Percentiles rank a stretch among this genome's conserved stretches.
Evolutionary conservation across 2,888 invertebrate species (phyloP).

Genomic region (Cyclophora albipunctata): DNA sequence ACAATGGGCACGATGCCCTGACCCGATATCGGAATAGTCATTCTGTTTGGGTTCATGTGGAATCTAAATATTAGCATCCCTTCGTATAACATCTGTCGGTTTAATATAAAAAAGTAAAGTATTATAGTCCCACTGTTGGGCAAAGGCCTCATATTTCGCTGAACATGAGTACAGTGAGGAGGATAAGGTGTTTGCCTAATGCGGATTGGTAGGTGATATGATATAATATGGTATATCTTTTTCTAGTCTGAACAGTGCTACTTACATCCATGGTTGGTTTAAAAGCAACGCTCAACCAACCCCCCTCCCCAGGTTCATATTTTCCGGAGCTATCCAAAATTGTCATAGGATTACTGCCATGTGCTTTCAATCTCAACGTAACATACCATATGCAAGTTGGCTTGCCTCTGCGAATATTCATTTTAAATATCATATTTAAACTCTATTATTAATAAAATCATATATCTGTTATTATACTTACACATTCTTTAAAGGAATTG

Average conservation of each 20-base stretch:
- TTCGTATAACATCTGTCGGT: constrained; percentile 53
- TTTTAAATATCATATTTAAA: background rate
- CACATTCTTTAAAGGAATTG: constrained; percentile 75
- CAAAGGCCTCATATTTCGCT: no score
- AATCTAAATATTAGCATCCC: constrained; percentile 59
- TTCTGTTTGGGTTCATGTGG: constrained; percentile 66
- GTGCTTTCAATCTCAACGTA: constrained; percentile 44
- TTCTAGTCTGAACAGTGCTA: background rate
- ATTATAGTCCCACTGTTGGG: no score
- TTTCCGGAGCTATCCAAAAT: constrained; percentile 59
- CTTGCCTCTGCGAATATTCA: constrained; percentile 58
- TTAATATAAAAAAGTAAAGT: background rate
- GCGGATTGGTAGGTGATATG: no score
- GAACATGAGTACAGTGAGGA: no score
- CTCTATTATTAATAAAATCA: background rate
- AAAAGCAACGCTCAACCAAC: constrained; percentile 73
- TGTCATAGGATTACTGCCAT: constrained; percentile 45
- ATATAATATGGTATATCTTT: background rate
- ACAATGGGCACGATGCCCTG: constrained; percentile 71
- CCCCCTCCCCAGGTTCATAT: constrained; percentile 65
- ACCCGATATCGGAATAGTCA: constrained; percentile 66
- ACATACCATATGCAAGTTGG: constrained; percentile 75
- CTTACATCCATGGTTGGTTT: constrained; percentile 68
- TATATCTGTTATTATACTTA: constrained; percentile 37
- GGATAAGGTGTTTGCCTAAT: no score